Evolutionary conservation across 1,140 invertebrate species (phyloP).

Genomic region (Papilio xuthus): DNA sequence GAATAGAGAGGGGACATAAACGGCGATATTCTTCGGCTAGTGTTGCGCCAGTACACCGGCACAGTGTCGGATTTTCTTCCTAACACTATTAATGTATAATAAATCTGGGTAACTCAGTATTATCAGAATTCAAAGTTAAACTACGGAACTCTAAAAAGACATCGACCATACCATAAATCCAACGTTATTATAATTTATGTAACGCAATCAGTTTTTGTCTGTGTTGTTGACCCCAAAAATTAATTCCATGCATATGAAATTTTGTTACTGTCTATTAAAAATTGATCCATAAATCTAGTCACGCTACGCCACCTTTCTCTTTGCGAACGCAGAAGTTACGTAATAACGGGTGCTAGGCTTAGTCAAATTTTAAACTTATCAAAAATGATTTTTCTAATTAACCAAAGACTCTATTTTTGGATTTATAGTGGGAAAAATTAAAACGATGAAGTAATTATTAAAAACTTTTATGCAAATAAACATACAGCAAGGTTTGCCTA

Average conservation of each 20-base stretch:
- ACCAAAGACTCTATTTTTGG: not conserved
- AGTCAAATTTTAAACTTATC: not conserved
- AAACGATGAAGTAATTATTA: not conserved
- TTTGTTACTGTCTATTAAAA: constrained; percentile 69
- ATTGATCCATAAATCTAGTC: constrained; percentile 59
- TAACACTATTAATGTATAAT: no score
- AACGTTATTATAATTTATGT: constrained; percentile 46
- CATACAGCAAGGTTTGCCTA: not conserved
- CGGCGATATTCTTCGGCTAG: no score
- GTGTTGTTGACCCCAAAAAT: constrained; percentile 55
- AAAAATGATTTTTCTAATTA: constrained; percentile 10
- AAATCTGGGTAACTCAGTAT: no score
- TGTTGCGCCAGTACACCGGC: no score
- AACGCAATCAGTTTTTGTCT: constrained; percentile 42
- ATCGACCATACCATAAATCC: not conserved
- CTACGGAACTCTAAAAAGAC: constrained; percentile 12
- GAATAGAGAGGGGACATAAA: no score
- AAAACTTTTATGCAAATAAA: not conserved
- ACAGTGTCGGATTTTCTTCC: no score
- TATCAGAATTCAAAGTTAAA: not conserved
- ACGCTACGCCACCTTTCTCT: constrained; percentile 49
- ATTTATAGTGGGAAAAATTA: not conserved
- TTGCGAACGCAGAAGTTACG: constrained; percentile 47
- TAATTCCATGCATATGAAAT: constrained; percentile 51
- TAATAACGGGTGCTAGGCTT: constrained; percentile 9